Evolutionary conservation across 2,113 vertebrate species (phyloP).

Genomic region (Laticauda laticaudata): DNA sequence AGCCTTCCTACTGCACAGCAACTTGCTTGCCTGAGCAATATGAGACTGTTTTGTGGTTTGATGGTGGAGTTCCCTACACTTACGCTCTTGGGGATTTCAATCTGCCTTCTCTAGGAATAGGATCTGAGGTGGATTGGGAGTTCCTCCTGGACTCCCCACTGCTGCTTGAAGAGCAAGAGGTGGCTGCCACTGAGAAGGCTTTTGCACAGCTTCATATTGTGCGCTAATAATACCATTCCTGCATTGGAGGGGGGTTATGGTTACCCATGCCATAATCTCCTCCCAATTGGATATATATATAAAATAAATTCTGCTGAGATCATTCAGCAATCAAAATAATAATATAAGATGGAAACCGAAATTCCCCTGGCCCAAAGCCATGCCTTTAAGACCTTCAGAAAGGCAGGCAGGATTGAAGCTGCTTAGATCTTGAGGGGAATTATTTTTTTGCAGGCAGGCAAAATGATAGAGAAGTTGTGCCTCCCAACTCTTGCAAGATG

Average conservation of each 20-base stretch:
- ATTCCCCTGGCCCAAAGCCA: background rate
- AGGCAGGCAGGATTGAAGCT: background rate
- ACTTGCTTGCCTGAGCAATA: background rate
- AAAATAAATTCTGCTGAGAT: background rate
- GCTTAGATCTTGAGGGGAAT: background rate
- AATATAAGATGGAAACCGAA: background rate
- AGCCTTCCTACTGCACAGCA: background rate
- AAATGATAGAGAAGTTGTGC: background rate
- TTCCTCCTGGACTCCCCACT: background rate
- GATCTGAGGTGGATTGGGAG: background rate
- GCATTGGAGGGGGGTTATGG: background rate
- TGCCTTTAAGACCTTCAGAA: background rate
- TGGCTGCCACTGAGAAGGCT: background rate
- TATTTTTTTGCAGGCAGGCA: background rate
- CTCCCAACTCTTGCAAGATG: background rate
- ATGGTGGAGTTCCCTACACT: background rate
- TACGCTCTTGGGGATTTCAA: background rate
- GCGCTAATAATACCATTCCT: background rate
- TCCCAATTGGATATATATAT: background rate
- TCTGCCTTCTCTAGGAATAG: background rate
- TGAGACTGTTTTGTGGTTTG: background rate
- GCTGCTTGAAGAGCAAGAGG: background rate
- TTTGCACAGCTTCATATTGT: background rate
- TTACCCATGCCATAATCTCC: background rate
- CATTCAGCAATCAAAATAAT: background rate